Evolutionary conservation across 2,113 vertebrate species (phyloP).

Genomic region (Ivindomyrus marchei): DNA sequence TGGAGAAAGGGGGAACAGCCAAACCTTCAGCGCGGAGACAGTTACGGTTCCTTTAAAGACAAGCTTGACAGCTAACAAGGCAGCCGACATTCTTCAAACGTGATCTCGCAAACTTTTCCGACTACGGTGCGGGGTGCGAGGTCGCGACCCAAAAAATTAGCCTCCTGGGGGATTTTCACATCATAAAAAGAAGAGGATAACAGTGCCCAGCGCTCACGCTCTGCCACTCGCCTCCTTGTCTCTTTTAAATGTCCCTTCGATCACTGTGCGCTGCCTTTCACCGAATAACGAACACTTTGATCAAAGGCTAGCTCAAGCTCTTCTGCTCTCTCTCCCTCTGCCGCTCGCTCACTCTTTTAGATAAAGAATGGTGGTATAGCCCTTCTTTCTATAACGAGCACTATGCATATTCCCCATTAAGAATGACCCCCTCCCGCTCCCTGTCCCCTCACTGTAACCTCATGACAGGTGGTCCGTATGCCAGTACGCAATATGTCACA

Average conservation of each 20-base stretch:
- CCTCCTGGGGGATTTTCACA: slow-evolving; percentile 40
- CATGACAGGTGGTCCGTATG: slow-evolving; percentile 45
- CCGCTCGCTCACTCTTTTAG: slow-evolving; percentile 24
- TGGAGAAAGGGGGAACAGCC: slow-evolving; percentile 6
- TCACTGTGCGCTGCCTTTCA: slow-evolving; percentile 31
- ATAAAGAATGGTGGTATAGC: slow-evolving; percentile 8
- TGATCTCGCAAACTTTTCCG: slow-evolving; percentile 8
- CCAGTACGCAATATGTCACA: slow-evolving; percentile 29
- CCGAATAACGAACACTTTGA: slow-evolving; percentile 50
- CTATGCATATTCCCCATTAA: not conserved
- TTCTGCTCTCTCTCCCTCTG: slow-evolving; percentile 24
- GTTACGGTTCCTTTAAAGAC: slow-evolving; percentile 30
- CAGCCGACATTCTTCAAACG: slow-evolving; percentile 34
- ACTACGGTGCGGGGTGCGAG: slow-evolving; percentile 18
- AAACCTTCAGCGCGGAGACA: slow-evolving; percentile 26
- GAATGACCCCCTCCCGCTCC: not conserved
- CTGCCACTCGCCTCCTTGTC: slow-evolving; percentile 13
- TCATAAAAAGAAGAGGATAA: slow-evolving; percentile 42
- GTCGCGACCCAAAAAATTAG: slow-evolving; percentile 42
- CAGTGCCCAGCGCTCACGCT: slow-evolving; percentile 25
- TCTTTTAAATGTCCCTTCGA: slow-evolving; percentile 13
- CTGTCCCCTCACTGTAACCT: slow-evolving; percentile 29
- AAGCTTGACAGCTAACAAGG: slow-evolving; percentile 30
- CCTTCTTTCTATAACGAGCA: not conserved
- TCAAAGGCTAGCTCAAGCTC: slow-evolving; percentile 47